phyloP scores from a whole-genome alignment of 2,113 vertebrate genomes.

The Jacana jacana region DNA sequence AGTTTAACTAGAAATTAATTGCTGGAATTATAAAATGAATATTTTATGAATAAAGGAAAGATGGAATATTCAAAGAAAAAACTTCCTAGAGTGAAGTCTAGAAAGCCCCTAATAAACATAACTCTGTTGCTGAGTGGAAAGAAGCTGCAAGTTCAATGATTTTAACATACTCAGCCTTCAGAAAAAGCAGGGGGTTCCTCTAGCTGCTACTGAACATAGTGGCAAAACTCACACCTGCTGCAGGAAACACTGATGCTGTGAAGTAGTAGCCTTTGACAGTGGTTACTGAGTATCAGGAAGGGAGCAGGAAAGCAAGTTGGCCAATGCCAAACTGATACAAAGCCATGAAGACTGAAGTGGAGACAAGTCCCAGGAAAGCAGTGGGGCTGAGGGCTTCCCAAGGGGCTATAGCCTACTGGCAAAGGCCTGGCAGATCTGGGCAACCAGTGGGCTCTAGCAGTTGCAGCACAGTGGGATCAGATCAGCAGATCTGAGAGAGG shows the following conservation, averaged over 20 bases:
- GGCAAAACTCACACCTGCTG: not conserved
- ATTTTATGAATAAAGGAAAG: not conserved
- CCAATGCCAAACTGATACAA: accelerated
- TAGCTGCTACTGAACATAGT: not conserved
- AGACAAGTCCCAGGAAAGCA: accelerated
- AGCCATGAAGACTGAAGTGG: accelerated
- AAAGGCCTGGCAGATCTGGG: not conserved
- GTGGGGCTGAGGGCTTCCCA: not conserved
- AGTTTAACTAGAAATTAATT: not conserved
- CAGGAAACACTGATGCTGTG: not conserved
- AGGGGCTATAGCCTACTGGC: not conserved
- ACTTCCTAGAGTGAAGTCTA: not conserved
- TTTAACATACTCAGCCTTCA: not conserved
- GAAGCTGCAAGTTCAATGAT: not conserved
- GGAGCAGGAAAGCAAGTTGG: not conserved
- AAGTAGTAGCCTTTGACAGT: accelerated
- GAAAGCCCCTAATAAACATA: not conserved
- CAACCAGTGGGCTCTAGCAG: accelerated
- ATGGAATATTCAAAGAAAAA: not conserved
- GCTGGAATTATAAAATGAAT: not conserved
- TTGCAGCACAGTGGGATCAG: accelerated
- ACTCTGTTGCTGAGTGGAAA: not conserved
- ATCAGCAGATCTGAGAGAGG: accelerated
- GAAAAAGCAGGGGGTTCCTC: not conserved
- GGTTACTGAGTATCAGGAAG: accelerated